Evolutionary conservation across 2,797 vertebrate species (phyloP).

Genomic region (Phataginus tricuspis): DNA sequence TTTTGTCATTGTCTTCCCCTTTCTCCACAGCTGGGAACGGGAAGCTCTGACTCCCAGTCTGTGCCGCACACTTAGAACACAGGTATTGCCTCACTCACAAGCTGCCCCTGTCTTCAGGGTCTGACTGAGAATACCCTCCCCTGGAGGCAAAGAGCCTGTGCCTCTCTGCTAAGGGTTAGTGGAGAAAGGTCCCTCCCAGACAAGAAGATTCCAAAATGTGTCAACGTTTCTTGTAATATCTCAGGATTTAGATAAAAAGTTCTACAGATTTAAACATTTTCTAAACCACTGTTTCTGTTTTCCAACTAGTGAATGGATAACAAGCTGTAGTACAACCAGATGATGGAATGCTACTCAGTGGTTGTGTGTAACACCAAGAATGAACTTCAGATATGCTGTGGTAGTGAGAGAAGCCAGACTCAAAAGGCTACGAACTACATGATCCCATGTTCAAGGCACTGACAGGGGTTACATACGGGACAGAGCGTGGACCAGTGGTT

Average conservation of each 20-base stretch:
- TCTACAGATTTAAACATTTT: neutral
- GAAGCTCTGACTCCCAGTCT: neutral
- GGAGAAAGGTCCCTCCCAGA: neutral
- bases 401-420: neutral
- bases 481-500: rapidly evolving
- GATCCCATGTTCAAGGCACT: rapidly evolving
- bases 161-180: neutral
- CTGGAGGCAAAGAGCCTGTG: rapidly evolving
- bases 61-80: neutral
- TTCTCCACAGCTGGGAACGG: neutral
- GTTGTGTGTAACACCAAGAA: rapidly evolving
- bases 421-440: rapidly evolving
- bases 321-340: too few relatives aligned
- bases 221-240: neutral
- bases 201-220: neutral
- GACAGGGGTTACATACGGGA: neutral
- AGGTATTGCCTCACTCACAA: rapidly evolving
- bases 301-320: neutral
- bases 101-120: neutral
- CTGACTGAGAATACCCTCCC: neutral
- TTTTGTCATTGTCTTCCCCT: neutral
- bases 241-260: neutral
- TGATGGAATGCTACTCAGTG: rapidly evolving
- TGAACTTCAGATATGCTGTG: neutral
- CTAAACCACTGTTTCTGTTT: neutral